Conservation (phyloP, 2,888 invertebrate species). For the Microctonus hyperodae region DNA sequence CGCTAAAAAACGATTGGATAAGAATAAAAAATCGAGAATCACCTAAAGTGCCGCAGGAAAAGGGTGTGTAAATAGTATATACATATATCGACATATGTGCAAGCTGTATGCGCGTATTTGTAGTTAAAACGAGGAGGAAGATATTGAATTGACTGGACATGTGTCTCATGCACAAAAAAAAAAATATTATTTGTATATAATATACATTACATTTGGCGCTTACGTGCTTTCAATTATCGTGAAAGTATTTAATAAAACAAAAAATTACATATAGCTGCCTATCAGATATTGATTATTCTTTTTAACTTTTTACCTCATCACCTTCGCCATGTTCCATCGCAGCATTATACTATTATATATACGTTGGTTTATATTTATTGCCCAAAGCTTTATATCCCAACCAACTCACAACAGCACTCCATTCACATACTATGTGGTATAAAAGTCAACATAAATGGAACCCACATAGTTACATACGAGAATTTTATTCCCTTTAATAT, state of each 20-base stretch:
- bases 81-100: constrained; percentile 6
- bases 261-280: not conserved
- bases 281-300: not conserved
- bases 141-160: constrained; percentile 37
- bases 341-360: constrained; percentile 7
- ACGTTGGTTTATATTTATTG: not conserved
- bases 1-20: constrained; percentile 6
- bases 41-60: constrained; percentile 13
- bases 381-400: not conserved
- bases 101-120: constrained; percentile 1
- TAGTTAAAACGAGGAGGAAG: constrained; percentile 37
- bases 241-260: not conserved
- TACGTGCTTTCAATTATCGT: not conserved
- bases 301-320: not conserved
- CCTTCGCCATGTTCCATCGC: not conserved
- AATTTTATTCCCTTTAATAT: not conserved
- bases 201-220: not conserved
- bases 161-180: not conserved
- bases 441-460: not conserved
- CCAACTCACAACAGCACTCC: not conserved
- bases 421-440: not conserved
- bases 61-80: constrained; percentile 6
- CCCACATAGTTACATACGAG: not conserved
- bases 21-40: constrained; percentile 16
- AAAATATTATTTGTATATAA: not conserved